Evolutionary conservation across 1,140 invertebrate species (phyloP), one percentile per base, ranked within the genome.

Genomic region (Liolophura sinensis): DNA sequence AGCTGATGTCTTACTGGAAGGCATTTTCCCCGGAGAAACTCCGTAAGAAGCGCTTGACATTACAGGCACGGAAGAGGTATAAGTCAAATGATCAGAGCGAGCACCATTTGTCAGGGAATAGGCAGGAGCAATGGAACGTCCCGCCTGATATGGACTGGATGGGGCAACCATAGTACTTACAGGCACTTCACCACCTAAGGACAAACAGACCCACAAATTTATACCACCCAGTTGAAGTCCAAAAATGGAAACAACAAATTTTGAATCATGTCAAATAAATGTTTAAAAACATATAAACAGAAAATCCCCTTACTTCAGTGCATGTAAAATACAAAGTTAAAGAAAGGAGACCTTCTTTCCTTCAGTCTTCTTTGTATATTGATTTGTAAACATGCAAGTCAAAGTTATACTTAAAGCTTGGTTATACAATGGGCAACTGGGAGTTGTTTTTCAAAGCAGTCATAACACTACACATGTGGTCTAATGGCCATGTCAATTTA

Each of bases 11-110:
- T 40, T 40, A 40, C 31, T 40, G 31, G 31, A 40, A 40, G 68
- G 40, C 55, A 75, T 65, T 67, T 75, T 73, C 54, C 73, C 73
- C 50, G 69, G 68, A 63, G 71, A 61, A 47, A 75, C 62, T 47
- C 73, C 73, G 68, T 75, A 75, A 27, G 69, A 73, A 65, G 73
- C 71, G 70, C 66, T 75, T 46, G 71, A 69, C n/a, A 73, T 69
- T 61, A 73, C 65, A 67, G 73, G 73, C 61, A 73, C 63, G 59
- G 68, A 54, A 50, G 70, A 63, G 27, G 68, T 64, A 70, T 63
- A 70, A 46, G 68, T 69, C 46, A 52, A 64, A 60, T 65, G 59
- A 67, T 48, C 66, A 40, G 31, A 40, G 31, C 51, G 70, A 60
- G 67, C 54, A 55, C 59, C 68, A 63, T 68, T 73, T 60, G 71